Evolutionary conservation across 2,888 invertebrate species (phyloP), one percentile per base, ranked within the genome.

Genomic region (Didymodactylos carnosus): DNA sequence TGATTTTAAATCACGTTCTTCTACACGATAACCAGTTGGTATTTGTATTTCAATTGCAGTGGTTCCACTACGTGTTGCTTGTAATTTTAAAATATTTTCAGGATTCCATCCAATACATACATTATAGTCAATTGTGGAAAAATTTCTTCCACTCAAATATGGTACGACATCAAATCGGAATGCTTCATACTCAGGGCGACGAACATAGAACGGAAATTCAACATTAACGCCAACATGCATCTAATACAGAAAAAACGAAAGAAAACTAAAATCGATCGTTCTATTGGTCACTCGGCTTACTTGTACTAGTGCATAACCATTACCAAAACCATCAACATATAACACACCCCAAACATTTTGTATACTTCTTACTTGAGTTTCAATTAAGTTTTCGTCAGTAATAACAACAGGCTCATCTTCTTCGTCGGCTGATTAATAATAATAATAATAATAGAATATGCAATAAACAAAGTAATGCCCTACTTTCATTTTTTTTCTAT

Each of bases 261-360:
- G 4, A n/a, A 39, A 11, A 25, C 10, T 40, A 10, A 16, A 23
- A n/a, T 11, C 4, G 35, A 19, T 13, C 4, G 23, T 0, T 3
- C 16, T n/a, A 41, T 6, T 19, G n/a, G 23, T 13, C 4, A 39
- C 73, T 74, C 40, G 73, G 80, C 80, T 8, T 62, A 62, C 62
- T 86, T 94, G 94, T 77, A 94, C 86, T 79, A 94, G 89, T 6
- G 94, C 93, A 84, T 90, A 91, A n/a, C 94, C 94, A 5, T 91
- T 90, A 77, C 94, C 95, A 81, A 89, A 89, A 0, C 91, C 93
- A 78, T 91, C 89, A 69, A 94, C 91, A 84, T 91, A 90, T 46
- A 94, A 91, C 0, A 91, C 92, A 79, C 94, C 94, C 90, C 91
- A 94, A 69, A 93, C 93, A 80, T 90, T 88, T 0, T 92, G 91